Base-by-base conservation (phyloP, 2,113 vertebrate genomes). In the Hiodon alosoides region DNA sequence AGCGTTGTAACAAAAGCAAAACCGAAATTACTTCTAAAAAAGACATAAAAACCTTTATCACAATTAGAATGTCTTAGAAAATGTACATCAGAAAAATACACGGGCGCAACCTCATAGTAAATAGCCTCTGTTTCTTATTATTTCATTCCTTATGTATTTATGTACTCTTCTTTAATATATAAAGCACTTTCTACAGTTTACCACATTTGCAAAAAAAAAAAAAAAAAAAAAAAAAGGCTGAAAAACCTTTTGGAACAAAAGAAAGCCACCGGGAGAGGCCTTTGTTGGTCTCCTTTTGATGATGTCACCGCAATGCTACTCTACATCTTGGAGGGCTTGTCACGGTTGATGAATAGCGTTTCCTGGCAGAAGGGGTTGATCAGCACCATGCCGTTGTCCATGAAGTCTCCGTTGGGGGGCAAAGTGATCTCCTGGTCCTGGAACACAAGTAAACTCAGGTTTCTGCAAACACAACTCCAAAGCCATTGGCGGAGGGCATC, bases 281-380 rank as follows among this genome's bases (percentile, higher is more conserved):
- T 80, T 82, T 89, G 85, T 54, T 47, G 11, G 11, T 47, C 11
- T 75, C 65, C 2, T 14, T 59, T 31, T 47, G 46, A 51, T 67
- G 65, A 75, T 83, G 75, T 58, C 51, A 46, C 61, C 17, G 17
- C 4, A 51, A 8, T 5, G 16, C 46, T 46, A 10, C 47, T 76
- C 92, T 90, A 98, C 84, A 95, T 96, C 87, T 94, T 93, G 0
- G 94, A 96, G 53, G 94, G 90, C 83, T 97, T 97, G 71, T 96
- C 94, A 7, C 89, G 93, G 84, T 94, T 95, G 89, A 96, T 93
- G 75, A 98, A 98, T 0, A 99, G 92, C 0, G 95, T 99, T 87
- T 99, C 96, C 79, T 98, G 96, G 82, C 96, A 99, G 92, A 99
- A 99, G n/a, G 97, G 97, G 85, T 99, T 99, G 13, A 99, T 94